These are phyloP conservation scores for Agrenia bidenticulata DNA, from an alignment of 2,888 invertebrate genomes.

Conservation along the genomic window DNA sequence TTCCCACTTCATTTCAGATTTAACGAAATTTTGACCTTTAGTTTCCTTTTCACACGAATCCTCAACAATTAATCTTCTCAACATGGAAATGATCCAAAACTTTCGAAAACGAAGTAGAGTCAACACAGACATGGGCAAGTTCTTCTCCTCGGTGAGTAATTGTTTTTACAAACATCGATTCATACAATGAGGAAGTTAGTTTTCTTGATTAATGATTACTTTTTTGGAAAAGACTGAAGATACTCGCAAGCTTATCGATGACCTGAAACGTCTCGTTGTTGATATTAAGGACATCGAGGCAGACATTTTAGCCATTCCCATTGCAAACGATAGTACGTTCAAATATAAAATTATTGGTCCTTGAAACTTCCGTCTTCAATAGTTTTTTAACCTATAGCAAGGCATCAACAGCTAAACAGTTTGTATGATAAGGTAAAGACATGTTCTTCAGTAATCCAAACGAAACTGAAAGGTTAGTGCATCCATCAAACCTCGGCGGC, in stretches of 20 bases:
- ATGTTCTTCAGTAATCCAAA: conserved; percentile 61
- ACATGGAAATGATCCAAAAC: too few species aligned
- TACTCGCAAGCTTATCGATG: conserved; percentile 56
- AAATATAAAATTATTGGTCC: conserved; percentile 1
- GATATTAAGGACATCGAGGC: conserved; percentile 60
- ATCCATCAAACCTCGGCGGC: background rate
- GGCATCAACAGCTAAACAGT: conserved; percentile 65
- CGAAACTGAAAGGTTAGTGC: conserved; percentile 59
- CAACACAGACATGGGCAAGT: conserved; percentile 13
- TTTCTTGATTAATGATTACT: background rate
- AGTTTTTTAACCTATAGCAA: conserved; percentile 28
- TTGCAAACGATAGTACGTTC: conserved; percentile 59
- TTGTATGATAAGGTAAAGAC: conserved; percentile 62
- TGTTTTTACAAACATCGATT: too few species aligned
- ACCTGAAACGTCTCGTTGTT: conserved; percentile 55
- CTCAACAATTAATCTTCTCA: too few species aligned
- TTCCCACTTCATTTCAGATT: too few species aligned
- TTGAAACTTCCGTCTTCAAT: background rate
- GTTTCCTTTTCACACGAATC: too few species aligned
- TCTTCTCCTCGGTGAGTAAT: conserved; percentile 10
- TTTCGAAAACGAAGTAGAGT: conserved; percentile 15
- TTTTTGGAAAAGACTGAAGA: conserved; percentile 55
- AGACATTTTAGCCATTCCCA: conserved; percentile 60
- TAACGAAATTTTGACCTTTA: too few species aligned
- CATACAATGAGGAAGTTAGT: background rate